Evolutionary conservation across 2,888 invertebrate species (phyloP).

Genomic region (Mythimna albipuncta): DNA sequence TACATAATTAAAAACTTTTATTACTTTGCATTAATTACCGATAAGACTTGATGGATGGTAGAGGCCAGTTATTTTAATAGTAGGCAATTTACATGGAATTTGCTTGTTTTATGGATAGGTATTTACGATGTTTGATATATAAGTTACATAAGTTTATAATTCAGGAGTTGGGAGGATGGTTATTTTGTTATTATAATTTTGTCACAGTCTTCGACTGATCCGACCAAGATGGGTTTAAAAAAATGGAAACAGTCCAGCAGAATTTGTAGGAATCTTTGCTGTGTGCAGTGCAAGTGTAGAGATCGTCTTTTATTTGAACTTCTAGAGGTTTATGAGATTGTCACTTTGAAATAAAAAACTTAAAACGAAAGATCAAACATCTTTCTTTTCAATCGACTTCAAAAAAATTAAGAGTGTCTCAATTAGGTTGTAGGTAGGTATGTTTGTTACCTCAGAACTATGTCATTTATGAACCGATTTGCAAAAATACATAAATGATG

Average conservation of each 20-base stretch:
- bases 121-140: constrained; percentile 35
- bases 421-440: too few relatives aligned
- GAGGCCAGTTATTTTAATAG: constrained; percentile 48
- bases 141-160: constrained; percentile 22
- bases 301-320: too few relatives aligned
- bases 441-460: too few relatives aligned
- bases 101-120: constrained; percentile 31
- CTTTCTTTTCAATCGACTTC: too few relatives aligned
- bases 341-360: too few relatives aligned
- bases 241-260: not conserved
- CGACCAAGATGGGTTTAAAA: not conserved
- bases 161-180: not conserved
- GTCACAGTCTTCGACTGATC: not conserved
- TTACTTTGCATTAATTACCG: constrained; percentile 49
- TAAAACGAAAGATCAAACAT: too few relatives aligned
- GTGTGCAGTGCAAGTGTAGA: too few relatives aligned
- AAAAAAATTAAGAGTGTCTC: too few relatives aligned
- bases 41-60: constrained; percentile 56
- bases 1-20: constrained; percentile 43
- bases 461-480: too few relatives aligned
- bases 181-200: constrained; percentile 1
- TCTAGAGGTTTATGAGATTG: too few relatives aligned
- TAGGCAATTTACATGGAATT: constrained; percentile 44
- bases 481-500: too few relatives aligned
- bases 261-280: not conserved